Conservation (phyloP, 2,797 vertebrate genomes). For the Molossus alvarezi region DNA sequence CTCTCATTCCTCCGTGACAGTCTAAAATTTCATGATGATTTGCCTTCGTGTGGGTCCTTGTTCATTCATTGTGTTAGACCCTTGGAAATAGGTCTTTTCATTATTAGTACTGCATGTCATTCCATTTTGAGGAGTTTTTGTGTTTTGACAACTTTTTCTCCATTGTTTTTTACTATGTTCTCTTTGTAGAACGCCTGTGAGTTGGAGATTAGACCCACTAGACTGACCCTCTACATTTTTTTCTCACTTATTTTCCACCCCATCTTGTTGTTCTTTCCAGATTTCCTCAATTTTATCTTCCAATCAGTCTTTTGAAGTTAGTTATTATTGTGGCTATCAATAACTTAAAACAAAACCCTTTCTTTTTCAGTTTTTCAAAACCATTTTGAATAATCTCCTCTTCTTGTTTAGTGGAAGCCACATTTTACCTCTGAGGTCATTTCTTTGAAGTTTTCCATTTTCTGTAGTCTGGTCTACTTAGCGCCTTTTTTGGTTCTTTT, state of each 20-base stretch:
- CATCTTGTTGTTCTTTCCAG: conserved; percentile 24
- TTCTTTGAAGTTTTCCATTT: conserved; percentile 47
- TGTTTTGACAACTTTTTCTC: conserved; percentile 8
- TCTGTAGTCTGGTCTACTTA: conserved; percentile 5
- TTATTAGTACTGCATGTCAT: neutral
- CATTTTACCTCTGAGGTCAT: conserved; percentile 49
- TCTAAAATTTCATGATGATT: neutral
- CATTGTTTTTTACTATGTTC: neutral
- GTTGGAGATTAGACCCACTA: neutral
- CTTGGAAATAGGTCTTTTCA: neutral
- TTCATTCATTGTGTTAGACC: neutral
- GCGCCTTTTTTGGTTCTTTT: neutral
- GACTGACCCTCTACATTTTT: neutral
- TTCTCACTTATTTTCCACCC: neutral
- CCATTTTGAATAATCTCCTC: neutral
- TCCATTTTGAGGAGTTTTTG: conserved; percentile 1
- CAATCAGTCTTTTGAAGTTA: conserved; percentile 11
- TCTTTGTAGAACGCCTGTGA: neutral
- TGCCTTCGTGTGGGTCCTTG: neutral
- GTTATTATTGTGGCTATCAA: conserved; percentile 54
- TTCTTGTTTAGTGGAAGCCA: conserved; percentile 43
- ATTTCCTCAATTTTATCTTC: conserved; percentile 31
- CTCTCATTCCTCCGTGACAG: neutral
- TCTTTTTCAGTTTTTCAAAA: conserved; percentile 55
- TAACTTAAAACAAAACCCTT: conserved; percentile 18